A percentile compares a stretch with the other conserved stretches of the same genome.
These are phyloP conservation scores for Morpho deidamia DNA, from an alignment of 2,888 invertebrate genomes.

Conservation along the genomic window DNA sequence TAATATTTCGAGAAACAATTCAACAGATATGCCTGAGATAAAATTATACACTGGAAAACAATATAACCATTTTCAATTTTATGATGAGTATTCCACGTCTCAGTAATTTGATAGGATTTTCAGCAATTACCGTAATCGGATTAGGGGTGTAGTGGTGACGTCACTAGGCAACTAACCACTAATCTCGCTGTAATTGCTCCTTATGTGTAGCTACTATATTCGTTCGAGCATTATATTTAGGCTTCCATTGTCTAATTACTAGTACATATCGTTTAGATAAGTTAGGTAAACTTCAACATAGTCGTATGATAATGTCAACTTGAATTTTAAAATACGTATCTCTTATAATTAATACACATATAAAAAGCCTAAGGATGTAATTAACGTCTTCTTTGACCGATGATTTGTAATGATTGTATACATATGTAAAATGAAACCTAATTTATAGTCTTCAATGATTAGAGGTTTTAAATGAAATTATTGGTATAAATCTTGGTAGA, in stretches of 20 bases:
- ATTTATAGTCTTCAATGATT: too few relatives aligned
- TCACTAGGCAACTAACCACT: slow-evolving; percentile 73
- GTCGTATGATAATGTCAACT: too few relatives aligned
- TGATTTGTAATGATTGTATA: too few relatives aligned
- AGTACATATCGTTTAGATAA: background rate
- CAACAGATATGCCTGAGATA: too few relatives aligned
- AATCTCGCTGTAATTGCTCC: slow-evolving; percentile 66
- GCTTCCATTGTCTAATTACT: slow-evolving; percentile 2
- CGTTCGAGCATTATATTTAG: slow-evolving; percentile 14
- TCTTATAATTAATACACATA: too few relatives aligned
- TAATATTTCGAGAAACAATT: too few relatives aligned
- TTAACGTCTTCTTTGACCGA: too few relatives aligned
- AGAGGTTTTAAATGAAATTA: background rate
- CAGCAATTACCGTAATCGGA: slow-evolving; percentile 74
- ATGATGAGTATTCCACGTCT: background rate
- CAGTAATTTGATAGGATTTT: slow-evolving; percentile 53
- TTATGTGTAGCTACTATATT: slow-evolving; percentile 30
- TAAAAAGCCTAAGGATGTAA: too few relatives aligned
- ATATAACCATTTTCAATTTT: slow-evolving; percentile 1
- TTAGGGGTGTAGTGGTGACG: slow-evolving; percentile 57
- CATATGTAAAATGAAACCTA: too few relatives aligned
- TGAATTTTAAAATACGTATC: too few relatives aligned
- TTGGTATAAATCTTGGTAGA: background rate
- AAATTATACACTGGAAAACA: background rate
- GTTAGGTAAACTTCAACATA: too few relatives aligned